Evolutionary conservation across 92 coral and sea anemone species (phyloP), one percentile per base, ranked within the genome.

Genomic region (Phenganax subtilis): DNA sequence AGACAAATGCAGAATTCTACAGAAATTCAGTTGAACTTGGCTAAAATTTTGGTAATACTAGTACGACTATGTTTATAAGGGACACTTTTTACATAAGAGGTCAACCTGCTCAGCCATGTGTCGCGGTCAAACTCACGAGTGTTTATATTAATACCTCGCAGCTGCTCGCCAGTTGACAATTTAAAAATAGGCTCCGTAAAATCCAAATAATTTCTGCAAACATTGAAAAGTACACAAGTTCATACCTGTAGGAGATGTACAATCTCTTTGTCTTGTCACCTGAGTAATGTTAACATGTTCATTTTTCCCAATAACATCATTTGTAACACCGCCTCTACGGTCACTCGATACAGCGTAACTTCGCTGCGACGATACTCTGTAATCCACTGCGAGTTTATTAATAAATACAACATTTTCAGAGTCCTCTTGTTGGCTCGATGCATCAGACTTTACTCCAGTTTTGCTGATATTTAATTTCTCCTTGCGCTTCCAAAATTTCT

Each of bases 321-420:
- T 81, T 30, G 85, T 74, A 6, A 90, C 75, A 5, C 91, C 90
- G 28, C 93, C 90, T 81, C 93, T 79, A 51, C 93, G 89, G 37
- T 81, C 85, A 20, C 79, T 67, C 31, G 79, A 86, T 31, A 68
- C 86, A 54, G 81, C 76, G 75, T 78, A 65, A 58, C 84, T 81
- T 8, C 87, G 82, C 75, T 66, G 63, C 30, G 55, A 79, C 51
- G 71, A 30, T 6, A 64, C 77, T 54, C 65, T 79, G 58, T 79
- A 65, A 65, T 79, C 83, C 61, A 79, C 83, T n/a, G 83, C 83
- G 27, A 64, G 31, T 54, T 79, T 79, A 29, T 79, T 79, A 63
- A 79, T 54, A 64, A 79, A 79, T 6, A 79, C 72, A 63, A 63
- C 56, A 16, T 79, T 72, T 25, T 79, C 83, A 9, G 61, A 7